A percentile compares a stretch with the other conserved stretches of the same genome.
phyloP scores from a whole-genome alignment of 2,888 invertebrate genomes.

The Conops quadrifasciatus region DNA sequence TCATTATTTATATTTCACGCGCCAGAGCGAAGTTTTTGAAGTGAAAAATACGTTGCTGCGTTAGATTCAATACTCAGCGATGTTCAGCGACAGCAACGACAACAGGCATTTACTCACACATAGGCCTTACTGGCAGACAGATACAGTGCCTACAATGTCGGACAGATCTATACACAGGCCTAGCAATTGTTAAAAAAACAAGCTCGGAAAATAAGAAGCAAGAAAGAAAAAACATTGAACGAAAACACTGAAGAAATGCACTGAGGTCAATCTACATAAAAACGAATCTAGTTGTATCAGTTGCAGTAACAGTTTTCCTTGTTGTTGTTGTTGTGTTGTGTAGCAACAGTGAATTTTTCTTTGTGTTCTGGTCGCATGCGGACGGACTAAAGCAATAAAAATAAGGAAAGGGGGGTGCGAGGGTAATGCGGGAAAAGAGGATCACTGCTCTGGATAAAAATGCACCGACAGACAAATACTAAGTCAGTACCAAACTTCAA shows the following conservation, averaged over 20 bases:
- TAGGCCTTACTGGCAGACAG: neutral
- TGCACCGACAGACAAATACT: neutral
- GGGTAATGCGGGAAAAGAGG: neutral
- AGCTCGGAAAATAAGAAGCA: neutral
- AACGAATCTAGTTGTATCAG: neutral
- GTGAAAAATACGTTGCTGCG: neutral
- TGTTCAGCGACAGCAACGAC: constrained; percentile 2
- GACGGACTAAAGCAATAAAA: too few relatives aligned
- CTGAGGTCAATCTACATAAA: neutral
- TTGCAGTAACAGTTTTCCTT: neutral
- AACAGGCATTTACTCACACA: neutral
- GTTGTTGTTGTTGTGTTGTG: neutral
- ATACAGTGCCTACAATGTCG: neutral
- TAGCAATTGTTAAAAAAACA: constrained; percentile 1
- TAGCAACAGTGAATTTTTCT: too few relatives aligned
- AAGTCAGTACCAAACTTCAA: constrained; percentile 41
- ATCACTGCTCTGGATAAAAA: neutral
- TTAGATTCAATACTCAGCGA: neutral
- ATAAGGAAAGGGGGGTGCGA: neutral
- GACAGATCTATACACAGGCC: neutral
- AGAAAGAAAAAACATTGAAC: neutral
- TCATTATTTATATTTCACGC: constrained; percentile 29
- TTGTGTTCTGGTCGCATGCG: too few relatives aligned
- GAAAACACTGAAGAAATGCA: neutral
- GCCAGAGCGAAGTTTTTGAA: constrained; percentile 1